Evolutionary conservation across 2,888 invertebrate species (phyloP), one percentile per base, ranked within the genome.

Genomic region (Nesidiocoris tenuis): DNA sequence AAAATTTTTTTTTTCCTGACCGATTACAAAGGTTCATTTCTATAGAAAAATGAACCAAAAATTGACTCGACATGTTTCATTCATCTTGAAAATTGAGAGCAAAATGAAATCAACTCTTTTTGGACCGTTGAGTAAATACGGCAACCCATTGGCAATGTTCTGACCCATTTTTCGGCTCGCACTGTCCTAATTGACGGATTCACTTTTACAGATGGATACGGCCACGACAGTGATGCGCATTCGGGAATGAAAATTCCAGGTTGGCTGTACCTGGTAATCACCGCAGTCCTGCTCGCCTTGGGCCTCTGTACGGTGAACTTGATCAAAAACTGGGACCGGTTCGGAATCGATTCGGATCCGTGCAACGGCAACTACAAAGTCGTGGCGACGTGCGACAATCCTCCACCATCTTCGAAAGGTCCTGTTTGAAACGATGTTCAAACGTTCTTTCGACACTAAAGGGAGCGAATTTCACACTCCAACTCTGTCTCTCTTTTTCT

Each of bases 311-410:
- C 24, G 18, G 18, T 63, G 16, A 64, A 65, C 61, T 74, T 25
- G 18, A 65, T 63, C 23, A 63, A 74, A 65, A 74, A 66, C 18
- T 55, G 74, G 65, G 64, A 74, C 74, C 23, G 64, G 70, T 77
- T 80, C 25, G 79, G 79, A 72, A 65, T 80, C 64, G 79, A 80
- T 71, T 79, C 81, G 2, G 80, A 80, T 1, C 80, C 81, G 7
- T 81, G 79, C 66, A 80, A 80, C 76, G 80, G 80, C 71, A 80
- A 80, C 70, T 81, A 81, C 77, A 80, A 81, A 57, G 80, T 79
- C 74, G 80, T 80, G 64, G 80, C 80, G 0, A 78, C 80, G 0
- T 79, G 78, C 67, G 79, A 79, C 19, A 57, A 78, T 2, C 61
- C 79, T 7, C 75, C 68, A 9, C 57, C 74, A 21, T 75, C 77